phyloP scores from a whole-genome alignment of 1,140 invertebrate genomes.

The Philopotamus ludificatus region DNA sequence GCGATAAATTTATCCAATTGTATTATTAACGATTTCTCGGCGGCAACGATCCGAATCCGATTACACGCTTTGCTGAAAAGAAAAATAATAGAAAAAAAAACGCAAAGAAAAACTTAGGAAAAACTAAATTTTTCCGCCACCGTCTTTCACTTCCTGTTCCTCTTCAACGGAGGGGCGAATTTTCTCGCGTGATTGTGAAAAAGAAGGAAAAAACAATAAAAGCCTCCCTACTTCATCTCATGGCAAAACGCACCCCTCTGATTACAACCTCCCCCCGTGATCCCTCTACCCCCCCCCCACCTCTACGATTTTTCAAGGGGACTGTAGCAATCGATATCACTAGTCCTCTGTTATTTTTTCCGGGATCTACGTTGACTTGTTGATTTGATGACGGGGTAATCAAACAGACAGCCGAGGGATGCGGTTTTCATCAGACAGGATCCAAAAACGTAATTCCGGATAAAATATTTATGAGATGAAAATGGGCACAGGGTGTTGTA shows the following conservation, averaged over 20 bases:
- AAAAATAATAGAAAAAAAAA: neutral
- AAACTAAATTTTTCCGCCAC: slow-evolving; percentile 15
- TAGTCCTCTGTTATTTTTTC: neutral
- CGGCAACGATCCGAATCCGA: neutral
- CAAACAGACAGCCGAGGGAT: neutral
- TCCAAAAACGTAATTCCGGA: no score
- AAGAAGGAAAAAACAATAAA: slow-evolving; percentile 30
- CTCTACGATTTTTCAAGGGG: no score
- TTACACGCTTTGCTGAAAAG: neutral
- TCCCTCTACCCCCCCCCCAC: no score
- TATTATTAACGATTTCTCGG: neutral
- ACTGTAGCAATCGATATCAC: slow-evolving; percentile 20
- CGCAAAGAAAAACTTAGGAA: neutral
- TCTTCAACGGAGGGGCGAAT: slow-evolving; percentile 15
- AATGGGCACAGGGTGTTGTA: no score
- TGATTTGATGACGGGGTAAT: slow-evolving; percentile 4
- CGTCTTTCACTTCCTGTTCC: no score
- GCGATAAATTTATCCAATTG: neutral
- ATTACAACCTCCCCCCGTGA: slow-evolving; percentile 12
- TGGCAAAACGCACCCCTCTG: slow-evolving; percentile 20
- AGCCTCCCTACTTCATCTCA: slow-evolving; percentile 10
- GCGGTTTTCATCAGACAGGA: neutral
- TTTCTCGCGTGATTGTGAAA: slow-evolving; percentile 28
- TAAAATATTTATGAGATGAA: no score
- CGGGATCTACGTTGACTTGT: neutral